phyloP scores from a whole-genome alignment of 2,888 invertebrate species.

The Nowickia ferox region DNA sequence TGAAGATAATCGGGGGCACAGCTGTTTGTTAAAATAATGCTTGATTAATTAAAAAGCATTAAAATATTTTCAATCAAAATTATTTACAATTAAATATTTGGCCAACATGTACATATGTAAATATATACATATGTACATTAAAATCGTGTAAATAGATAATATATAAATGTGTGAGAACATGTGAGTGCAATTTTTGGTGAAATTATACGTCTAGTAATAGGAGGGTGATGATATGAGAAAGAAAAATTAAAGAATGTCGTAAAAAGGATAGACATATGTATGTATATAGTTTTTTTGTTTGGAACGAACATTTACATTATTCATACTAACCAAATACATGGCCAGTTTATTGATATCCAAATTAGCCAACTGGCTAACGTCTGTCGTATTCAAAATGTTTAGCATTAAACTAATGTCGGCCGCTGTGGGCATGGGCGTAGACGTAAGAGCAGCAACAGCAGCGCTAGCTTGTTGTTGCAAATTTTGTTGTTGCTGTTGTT shows the following conservation, averaged over 20 bases:
- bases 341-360: constrained; percentile 90
- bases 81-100: neutral
- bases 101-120: neutral
- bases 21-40: too few species aligned
- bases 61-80: neutral
- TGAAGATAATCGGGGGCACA: too few species aligned
- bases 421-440: constrained; percentile 82
- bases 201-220: constrained; percentile 29
- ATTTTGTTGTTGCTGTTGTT: constrained; percentile 71
- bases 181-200: constrained; percentile 14
- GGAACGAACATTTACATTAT: constrained; percentile 77
- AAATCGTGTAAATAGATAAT: neutral
- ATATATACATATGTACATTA: neutral
- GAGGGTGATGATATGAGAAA: constrained; percentile 14
- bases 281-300: constrained; percentile 57
- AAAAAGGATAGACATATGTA: constrained; percentile 21
- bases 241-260: constrained; percentile 23
- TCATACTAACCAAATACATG: constrained; percentile 88
- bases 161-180: constrained; percentile 16
- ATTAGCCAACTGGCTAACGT: constrained; percentile 86
- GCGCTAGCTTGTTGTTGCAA: constrained; percentile 70
- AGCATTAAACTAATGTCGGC: constrained; percentile 83
- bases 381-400: constrained; percentile 83
- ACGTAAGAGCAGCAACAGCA: constrained; percentile 74
- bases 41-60: neutral